Conservation (phyloP, 2,113 vertebrate species). For the Atherinomorus stipes region DNA sequence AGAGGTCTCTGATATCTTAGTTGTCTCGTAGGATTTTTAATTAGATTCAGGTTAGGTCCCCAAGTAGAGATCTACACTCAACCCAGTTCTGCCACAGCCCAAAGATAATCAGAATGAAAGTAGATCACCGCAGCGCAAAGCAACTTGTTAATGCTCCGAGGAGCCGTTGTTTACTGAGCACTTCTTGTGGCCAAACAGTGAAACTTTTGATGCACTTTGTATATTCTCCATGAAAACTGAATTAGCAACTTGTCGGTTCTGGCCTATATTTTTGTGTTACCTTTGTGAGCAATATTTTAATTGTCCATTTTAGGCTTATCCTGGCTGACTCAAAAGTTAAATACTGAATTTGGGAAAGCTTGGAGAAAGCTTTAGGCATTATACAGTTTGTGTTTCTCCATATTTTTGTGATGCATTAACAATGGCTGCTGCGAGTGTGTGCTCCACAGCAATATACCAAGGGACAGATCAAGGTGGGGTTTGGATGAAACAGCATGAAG, state of each 20-base stretch:
- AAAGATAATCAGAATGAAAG: conserved; percentile 78
- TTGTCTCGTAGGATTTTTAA: conserved; percentile 76
- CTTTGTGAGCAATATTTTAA: conserved; percentile 73
- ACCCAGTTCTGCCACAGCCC: conserved; percentile 81
- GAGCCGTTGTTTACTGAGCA: conserved; percentile 37
- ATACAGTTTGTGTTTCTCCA: conserved; percentile 86
- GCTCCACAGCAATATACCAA: conserved; percentile 94
- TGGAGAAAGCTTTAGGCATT: conserved; percentile 90
- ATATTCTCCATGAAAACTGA: conserved; percentile 80
- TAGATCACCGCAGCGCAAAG: conserved; percentile 73
- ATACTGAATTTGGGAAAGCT: conserved; percentile 90
- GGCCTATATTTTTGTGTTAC: conserved; percentile 99
- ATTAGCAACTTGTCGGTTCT: conserved; percentile 74
- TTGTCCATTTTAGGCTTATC: conserved; percentile 89
- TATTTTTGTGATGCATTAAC: conserved; percentile 86
- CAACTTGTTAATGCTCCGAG: conserved; percentile 50
- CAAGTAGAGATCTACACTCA: conserved; percentile 78
- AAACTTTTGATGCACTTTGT: conserved; percentile 81
- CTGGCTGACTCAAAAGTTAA: conserved; percentile 92
- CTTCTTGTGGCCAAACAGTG: background rate
- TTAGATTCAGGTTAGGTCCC: conserved; percentile 86
- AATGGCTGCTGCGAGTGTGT: conserved; percentile 96
- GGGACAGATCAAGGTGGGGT: conserved; percentile 91
- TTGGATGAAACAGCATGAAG: conserved; percentile 86
- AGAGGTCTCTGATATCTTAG: conserved; percentile 73